Percentiles rank a stretch among this genome's conserved stretches.
Conservation (phyloP, 53 echinoderm and acorn worm genomes). For the Antedon mediterranea region DNA sequence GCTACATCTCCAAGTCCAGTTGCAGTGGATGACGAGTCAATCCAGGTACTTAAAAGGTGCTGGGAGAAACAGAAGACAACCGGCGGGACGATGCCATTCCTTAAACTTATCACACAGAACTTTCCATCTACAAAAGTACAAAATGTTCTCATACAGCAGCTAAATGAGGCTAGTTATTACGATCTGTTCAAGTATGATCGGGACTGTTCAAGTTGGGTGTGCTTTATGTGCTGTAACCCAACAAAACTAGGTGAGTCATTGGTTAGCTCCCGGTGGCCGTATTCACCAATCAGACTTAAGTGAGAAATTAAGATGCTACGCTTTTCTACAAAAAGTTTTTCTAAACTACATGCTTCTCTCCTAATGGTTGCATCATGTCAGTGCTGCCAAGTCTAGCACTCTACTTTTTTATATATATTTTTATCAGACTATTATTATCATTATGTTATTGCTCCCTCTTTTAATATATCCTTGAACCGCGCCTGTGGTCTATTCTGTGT, state of each 20-base stretch:
- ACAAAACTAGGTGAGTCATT: conserved; percentile 56
- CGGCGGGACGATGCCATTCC: conserved; percentile 86
- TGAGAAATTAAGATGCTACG: no score
- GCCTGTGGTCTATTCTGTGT: no score
- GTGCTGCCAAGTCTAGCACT: no score
- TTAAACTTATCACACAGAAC: conserved; percentile 90
- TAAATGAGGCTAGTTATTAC: conserved; percentile 75
- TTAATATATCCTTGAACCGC: no score
- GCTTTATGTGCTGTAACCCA: conserved; percentile 86
- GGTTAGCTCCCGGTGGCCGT: no score
- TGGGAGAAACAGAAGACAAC: conserved; percentile 86
- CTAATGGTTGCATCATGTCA: no score
- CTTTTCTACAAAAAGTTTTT: no score
- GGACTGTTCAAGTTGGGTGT: conserved; percentile 51
- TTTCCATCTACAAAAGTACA: conserved; percentile 85
- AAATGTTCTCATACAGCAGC: conserved; percentile 45
- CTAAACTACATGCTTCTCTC: no score
- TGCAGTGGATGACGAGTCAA: conserved; percentile 75
- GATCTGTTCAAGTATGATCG: conserved; percentile 79
- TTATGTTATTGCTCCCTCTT: no score
- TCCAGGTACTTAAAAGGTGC: conserved; percentile 77
- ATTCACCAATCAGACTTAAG: no score
- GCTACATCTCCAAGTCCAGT: conserved; percentile 80
- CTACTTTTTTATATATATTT: no score
- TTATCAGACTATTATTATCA: no score